Base-by-base conservation (phyloP, 1,140 invertebrate species). In the Danaus plexippus region DNA sequence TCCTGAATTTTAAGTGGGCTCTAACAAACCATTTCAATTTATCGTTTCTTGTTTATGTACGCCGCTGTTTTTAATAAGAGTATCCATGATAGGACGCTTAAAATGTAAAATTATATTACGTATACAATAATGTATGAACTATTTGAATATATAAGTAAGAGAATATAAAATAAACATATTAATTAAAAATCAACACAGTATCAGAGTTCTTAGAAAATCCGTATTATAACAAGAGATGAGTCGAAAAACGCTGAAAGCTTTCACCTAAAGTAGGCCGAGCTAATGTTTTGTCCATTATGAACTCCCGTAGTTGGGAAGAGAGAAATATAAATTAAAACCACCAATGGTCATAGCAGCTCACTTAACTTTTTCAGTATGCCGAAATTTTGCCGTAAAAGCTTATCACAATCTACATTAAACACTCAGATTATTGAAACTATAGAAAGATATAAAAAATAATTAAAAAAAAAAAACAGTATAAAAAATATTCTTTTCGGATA, bases 251-350 rank as follows among this genome's bases (percentile, higher is more conserved):
- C 69, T 75, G 63, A 83, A 79, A 82, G 80, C 80, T 80, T 79
- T 80, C 75, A 64, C 55, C 65, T 66, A 63, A 80, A 80, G 77
- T 79, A 75, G 76, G 70, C 73, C 67, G 70, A 66, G 71, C 70
- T 85, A 82, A 85, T 85, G 81, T 78, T 82, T 71, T 75, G 73
- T 73, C 71, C 79, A 80, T 85, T 85, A 85, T 76, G 68, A 79
- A 71, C 73, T 69, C 74, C 63, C 58, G 45, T 63, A 65, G 60
- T 67, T 60, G 60, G 41, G 51, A 66, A 56, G 64, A 68, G 59
- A 59, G 68, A 67, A 73, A 75, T 73, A 76, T 75, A 80, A 80
- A 80, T 79, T 80, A 77, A 78, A 77, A 71, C 65, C 64, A 57
- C 49, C 61, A 54, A 47, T 57, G 62, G 22, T 32, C 63, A 59